These are phyloP conservation scores for Lepilemur ruficaudatus DNA, from an alignment of 2,797 vertebrate genomes.

Conservation along the genomic window DNA sequence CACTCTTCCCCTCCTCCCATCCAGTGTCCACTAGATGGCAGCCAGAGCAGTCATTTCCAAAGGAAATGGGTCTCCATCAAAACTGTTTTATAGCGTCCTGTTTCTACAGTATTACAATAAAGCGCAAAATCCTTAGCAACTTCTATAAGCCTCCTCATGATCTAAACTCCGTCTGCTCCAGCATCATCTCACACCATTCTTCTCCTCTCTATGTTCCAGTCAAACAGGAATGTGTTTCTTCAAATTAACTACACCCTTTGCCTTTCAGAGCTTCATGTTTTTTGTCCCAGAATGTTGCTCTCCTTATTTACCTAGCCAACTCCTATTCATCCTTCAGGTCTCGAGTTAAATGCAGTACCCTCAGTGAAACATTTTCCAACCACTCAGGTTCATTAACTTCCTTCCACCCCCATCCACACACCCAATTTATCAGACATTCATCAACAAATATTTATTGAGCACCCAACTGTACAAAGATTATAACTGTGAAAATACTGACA, in stretches of 20 bases:
- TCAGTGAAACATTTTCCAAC: not conserved
- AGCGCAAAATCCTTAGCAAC: not conserved
- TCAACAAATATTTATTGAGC: constrained; percentile 35
- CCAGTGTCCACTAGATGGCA: not conserved
- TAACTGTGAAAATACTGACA: not conserved
- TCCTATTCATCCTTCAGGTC: not conserved
- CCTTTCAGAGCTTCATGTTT: not conserved
- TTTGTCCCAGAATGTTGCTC: not conserved
- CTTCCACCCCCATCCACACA: not conserved
- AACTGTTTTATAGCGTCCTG: not conserved
- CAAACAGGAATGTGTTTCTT: not conserved
- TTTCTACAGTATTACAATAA: not conserved
- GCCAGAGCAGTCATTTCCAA: constrained; percentile 27
- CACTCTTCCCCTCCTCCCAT: not conserved
- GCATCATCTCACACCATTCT: not conserved
- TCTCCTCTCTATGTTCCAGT: not conserved
- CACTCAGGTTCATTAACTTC: not conserved
- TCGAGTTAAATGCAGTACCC: not conserved
- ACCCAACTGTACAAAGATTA: not conserved
- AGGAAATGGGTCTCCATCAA: not conserved
- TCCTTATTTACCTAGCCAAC: constrained; percentile 22
- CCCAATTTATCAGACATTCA: not conserved
- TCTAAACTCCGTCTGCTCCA: not conserved
- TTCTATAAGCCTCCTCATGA: not conserved
- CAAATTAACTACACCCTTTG: not conserved